phyloP scores from a whole-genome alignment of 2,888 invertebrate genomes.

The Nymphalis polychloros region DNA sequence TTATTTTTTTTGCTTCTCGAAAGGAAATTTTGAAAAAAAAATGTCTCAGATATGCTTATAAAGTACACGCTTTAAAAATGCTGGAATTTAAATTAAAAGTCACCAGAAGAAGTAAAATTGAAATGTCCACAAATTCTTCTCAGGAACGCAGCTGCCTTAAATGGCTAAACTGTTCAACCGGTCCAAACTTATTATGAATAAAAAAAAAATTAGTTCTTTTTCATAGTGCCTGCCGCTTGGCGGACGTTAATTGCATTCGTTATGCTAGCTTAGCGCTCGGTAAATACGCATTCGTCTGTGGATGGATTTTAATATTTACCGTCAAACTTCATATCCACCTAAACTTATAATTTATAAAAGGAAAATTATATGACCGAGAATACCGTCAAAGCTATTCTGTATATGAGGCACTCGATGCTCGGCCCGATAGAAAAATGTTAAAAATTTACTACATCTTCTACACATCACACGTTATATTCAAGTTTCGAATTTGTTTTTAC shows the following conservation, averaged over 20 bases:
- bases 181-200: conserved; percentile 20
- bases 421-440: no score
- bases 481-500: no score
- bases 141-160: conserved; percentile 23
- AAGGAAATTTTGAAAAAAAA: no score
- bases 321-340: conserved; percentile 9
- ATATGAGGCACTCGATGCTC: no score
- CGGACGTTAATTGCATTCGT: conserved; percentile 36
- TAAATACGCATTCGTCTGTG: conserved; percentile 30
- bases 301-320: conserved; percentile 30
- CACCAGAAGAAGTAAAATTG: conserved; percentile 3
- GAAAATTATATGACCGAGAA: not conserved
- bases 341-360: not conserved
- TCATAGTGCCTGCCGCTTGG: conserved; percentile 27
- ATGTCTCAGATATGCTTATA: not conserved
- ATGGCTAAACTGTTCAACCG: conserved; percentile 22
- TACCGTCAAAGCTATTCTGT: not conserved
- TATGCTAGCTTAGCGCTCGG: conserved; percentile 35
- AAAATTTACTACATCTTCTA: no score
- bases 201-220: conserved; percentile 23
- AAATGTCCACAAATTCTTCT: conserved; percentile 17
- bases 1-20: no score
- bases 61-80: not conserved
- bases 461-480: no score
- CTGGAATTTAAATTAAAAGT: conserved; percentile 1